Conservation (phyloP, 2,113 vertebrate species). For the Todiramphus saurophagus region DNA sequence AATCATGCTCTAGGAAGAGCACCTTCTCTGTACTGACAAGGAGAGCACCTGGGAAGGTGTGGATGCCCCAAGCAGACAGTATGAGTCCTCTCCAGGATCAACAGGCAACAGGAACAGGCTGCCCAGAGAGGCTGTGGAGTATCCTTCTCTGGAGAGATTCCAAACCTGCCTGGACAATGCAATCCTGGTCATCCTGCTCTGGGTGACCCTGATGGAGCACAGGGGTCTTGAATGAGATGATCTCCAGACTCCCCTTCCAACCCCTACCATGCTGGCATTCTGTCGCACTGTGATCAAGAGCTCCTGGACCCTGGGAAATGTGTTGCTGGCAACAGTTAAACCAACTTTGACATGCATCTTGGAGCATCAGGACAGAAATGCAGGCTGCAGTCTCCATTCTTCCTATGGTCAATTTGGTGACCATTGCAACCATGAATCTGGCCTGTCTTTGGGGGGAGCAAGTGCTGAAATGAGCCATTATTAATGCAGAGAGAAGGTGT, state of each 20-base stretch:
- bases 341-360: neutral
- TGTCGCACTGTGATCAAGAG: neutral
- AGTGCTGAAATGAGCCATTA: neutral
- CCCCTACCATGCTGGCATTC: neutral
- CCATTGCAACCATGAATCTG: neutral
- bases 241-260: neutral
- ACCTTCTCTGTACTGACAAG: rapidly evolving
- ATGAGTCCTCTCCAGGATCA: neutral
- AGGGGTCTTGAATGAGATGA: neutral
- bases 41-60: neutral
- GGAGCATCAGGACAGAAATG: neutral
- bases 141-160: too few species aligned
- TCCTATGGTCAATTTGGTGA: neutral
- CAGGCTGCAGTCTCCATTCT: neutral
- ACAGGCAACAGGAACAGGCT: neutral
- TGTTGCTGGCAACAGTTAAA: neutral
- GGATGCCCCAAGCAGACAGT: neutral
- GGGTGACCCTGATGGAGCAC: neutral
- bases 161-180: too few species aligned
- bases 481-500: neutral
- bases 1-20: neutral
- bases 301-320: neutral
- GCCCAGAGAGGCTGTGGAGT: neutral
- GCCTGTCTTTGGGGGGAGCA: neutral
- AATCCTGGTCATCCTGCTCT: neutral